Base-by-base conservation (phyloP, 1,140 invertebrate genomes). In the Brachionus rotundiformis region DNA sequence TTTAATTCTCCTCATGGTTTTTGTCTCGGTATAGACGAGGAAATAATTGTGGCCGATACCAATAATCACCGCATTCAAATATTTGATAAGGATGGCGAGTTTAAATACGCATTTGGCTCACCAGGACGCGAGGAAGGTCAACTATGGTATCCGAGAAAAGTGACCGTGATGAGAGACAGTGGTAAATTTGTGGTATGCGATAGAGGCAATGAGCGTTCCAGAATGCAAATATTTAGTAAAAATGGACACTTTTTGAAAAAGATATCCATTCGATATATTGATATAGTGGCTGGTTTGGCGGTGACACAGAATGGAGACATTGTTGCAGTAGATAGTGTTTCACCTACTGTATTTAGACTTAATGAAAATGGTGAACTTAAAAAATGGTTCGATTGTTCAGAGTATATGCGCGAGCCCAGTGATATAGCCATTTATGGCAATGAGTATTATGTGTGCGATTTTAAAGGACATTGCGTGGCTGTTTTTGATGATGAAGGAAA, bases 1-100 rank as follows among this genome's bases (percentile, higher is more conserved):
- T 96, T 98, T 84, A 96, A 95, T 88, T 96, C 95, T 11, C 95
- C 95, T 0, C 95, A 97, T 89, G 95, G 95, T 65, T 98, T 98
- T 89, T 98, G 95, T 87, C 89, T 98, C 41, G 95, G 95, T 27
- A 90, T 92, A 61, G 88, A 89, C 54, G 94, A 96, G 85, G 94
- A 98, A 89, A 95, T 96, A 85, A 94, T 95, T 84, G 86, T 90
- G 31, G 95, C 95, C 19, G 95, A 98, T 87, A 98, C 95, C 0
- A 95, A 96, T 86, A 97, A 97, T 87, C 95, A 97, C 89, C 91
- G 95, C 76, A 95, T 97, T 85, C 84, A 94, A 92, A 91, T 94
- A 82, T 96, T 95, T 87, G 93, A 95, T 83, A 95, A 95, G 87
- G 92, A 91, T 85, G 94, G 94, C 8, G 92, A 90, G 44, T 93